Evolutionary conservation across 2,888 invertebrate genomes (phyloP), one percentile per base, ranked within the genome.

Genomic region (Diaphora mendica): DNA sequence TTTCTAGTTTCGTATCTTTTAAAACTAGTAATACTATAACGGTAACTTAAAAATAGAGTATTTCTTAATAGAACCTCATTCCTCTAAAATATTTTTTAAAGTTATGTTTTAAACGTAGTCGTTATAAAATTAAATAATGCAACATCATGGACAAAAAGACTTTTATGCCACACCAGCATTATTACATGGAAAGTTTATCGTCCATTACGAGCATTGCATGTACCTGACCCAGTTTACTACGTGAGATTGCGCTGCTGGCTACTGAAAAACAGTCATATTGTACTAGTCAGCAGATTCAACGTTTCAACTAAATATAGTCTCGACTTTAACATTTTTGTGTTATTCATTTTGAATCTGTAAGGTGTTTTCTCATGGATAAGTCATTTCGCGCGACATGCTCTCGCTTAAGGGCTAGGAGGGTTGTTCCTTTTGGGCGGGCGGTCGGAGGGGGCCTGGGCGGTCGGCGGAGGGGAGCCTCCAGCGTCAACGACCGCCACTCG

Each of bases 401-500:
- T 79, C 80, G 80, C 73, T 77, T 79, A 82, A 86, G 82, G 86
- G 84, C 83, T 79, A 82, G 85, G 87, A 89, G 92, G 92, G 92
- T 91, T 86, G 90, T 85, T 87, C 85, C 84, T 79, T 86, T 83
- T 91, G 92, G 94, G 94, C 94, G 95, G 95, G 93, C 93, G 94
- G 93, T 89, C 91, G 90, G 93, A 91, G 93, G 92, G 94, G 87
- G 89, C 78, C 80, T 85, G 88, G 89, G 89, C 88, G 89, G 90
- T 85, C 84, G 85, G 88, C 88, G 81, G 88, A 89, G 84, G 89
- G 89, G 89, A 89, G 87, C 84, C 86, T 89, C 89, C 93, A 92
- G 93, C 94, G 95, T 95, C 95, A 95, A 95, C 94, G 95, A 95
- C 95, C 95, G 95, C 88, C 95, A 93, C 90, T 95, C 91, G 90